Evolutionary conservation across 2,797 vertebrate genomes (phyloP), one percentile per base, ranked within the genome.

Genomic region (Syngnathus rostellatus): DNA sequence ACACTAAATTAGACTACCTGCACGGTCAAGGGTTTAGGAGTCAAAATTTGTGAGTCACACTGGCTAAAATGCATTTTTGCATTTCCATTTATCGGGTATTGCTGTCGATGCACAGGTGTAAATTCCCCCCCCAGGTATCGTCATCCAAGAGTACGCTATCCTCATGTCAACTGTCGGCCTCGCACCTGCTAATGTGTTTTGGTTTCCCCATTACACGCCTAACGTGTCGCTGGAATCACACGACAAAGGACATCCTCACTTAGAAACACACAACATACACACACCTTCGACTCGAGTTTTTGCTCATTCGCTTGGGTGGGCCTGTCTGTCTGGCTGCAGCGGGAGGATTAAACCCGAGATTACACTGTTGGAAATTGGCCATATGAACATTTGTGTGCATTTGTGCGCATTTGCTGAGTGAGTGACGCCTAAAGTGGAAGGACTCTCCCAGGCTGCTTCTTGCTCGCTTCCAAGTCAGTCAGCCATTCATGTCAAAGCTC

Each of bases 241-340:
- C 19, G n/a, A 63, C 39, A 62, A 62, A 62, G n/a, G 63, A 70
- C 64, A 65, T 74, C 55, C 67, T 67, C 65, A 66, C 70, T 39
- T 60, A 10, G 39, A 31, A 31, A 31, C 31, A 31, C 31, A 31
- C 3, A 58, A 54, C 60, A 64, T 51, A 61, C 59, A 63, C 66
- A 67, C 69, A 59, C 61, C 64, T 65, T 67, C 19, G 53, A 70
- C 77, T 77, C 82, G 73, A 78, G 61, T 82, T 85, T 75, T 76
- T 62, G 65, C 81, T 84, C 77, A 73, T 78, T 85, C 86, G 85
- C 87, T 77, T 89, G 87, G 87, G 87, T 89, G 86, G 87, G 84
- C 85, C 83, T 83, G 86, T 84, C 87, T 85, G 86, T 86, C 86
- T 85, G 84, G 78, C 81, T 83, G 81, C 78, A 81, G 83, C 82